phyloP scores from a whole-genome alignment of 2,113 vertebrate genomes.

The Zingel zingel region DNA sequence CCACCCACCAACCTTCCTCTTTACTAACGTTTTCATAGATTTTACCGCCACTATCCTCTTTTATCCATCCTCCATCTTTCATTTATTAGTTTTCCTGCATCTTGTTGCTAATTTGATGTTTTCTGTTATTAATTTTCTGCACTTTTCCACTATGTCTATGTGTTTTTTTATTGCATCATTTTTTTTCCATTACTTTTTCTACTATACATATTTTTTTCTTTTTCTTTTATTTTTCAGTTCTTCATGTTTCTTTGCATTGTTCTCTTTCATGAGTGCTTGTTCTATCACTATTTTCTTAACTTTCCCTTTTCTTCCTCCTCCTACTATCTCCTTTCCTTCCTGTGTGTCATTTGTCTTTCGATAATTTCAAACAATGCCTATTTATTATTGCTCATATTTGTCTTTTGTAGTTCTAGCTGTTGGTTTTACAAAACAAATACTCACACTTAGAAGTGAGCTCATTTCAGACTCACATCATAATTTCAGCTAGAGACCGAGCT shows the following conservation, averaged over 20 bases:
- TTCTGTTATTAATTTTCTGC: neutral
- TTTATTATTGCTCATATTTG: neutral
- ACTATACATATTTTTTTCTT: neutral
- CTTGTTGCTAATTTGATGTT: neutral
- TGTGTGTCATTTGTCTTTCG: slow-evolving; percentile 1
- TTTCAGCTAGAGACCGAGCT: slow-evolving; percentile 24
- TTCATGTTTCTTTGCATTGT: neutral
- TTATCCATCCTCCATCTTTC: slow-evolving; percentile 12
- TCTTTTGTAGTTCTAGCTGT: neutral
- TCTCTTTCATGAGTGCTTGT: neutral
- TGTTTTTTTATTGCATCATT: neutral
- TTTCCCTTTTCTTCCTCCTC: neutral
- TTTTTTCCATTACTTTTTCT: neutral
- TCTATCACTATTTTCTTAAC: neutral
- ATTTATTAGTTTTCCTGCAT: slow-evolving; percentile 4
- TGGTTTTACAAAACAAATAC: slow-evolving; percentile 25
- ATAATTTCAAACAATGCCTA: neutral
- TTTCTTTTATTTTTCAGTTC: neutral
- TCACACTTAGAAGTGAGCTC: slow-evolving; percentile 29
- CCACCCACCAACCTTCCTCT: neutral
- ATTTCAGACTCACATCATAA: slow-evolving; percentile 41
- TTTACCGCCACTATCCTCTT: neutral
- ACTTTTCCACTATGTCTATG: no score
- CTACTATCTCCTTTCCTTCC: neutral
- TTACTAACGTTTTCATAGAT: neutral